Conservation (phyloP, 2,113 vertebrate species). For the Centrocercus urophasianus region DNA sequence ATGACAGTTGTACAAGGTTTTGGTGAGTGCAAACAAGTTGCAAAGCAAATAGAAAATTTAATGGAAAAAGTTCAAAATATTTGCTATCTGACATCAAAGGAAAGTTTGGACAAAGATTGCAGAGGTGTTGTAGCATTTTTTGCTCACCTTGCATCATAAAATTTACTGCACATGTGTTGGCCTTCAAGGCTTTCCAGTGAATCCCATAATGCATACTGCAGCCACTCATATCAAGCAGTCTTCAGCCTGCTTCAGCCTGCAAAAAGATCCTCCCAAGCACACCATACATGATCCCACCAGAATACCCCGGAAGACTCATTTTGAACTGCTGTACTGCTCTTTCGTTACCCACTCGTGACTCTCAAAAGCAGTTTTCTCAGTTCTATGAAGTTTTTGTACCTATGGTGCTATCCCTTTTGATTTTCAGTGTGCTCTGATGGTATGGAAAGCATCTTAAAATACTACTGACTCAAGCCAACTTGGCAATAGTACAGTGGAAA, state of each 20-base stretch:
- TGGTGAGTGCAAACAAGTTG: neutral
- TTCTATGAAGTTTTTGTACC: neutral
- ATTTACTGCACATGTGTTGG: neutral
- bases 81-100: neutral
- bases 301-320: neutral
- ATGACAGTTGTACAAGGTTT: neutral
- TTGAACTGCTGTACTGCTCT: neutral
- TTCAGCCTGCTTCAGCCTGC: neutral
- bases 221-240: neutral
- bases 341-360: neutral
- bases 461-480: neutral
- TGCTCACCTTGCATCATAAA: neutral
- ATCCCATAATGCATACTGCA: neutral
- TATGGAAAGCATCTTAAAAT: conserved; percentile 41
- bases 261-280: neutral
- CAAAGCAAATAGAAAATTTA: neutral
- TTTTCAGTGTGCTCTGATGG: neutral
- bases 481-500: conserved; percentile 51
- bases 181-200: neutral
- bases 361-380: neutral
- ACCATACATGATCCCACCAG: neutral
- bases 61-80: neutral
- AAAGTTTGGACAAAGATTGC: neutral
- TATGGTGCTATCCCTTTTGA: neutral
- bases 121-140: neutral